Base-by-base conservation (phyloP, 2,888 invertebrate species). In the Dinocampus coccinellae region DNA sequence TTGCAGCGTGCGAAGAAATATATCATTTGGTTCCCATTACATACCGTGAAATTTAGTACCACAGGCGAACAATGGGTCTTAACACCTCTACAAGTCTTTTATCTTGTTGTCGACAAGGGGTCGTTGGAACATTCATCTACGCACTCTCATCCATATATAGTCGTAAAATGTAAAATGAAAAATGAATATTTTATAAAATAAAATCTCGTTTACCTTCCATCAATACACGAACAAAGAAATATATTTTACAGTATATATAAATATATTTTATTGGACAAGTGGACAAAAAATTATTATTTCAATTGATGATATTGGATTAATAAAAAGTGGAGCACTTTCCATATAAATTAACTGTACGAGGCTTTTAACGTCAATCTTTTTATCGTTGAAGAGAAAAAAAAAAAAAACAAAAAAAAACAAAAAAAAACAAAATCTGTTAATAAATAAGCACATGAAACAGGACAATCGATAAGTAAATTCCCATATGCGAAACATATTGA, bases 11-110 rank as follows among this genome's bases (percentile, higher is more conserved):
- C 52, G 53, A 29, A 29, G 63, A 47, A 58, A 58, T 47, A 63
- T 63, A 63, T 63, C 29, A 42, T 57, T 34, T 29, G 53, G 34
- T 36, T 66, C 36, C 65, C 66, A 71, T 66, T 71, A 60, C 61
- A 53, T 20, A 29, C 66, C 20, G 53, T 36, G 33, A 61, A 61
- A 66, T 71, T 71, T 71, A 71, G 53, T 71, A 33, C 71, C 60
- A 22, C 61, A 29, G 11, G 10, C 26, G 65, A 60, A 66, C 71
- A 70, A 70, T 70, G 64, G 42, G 36, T 64, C 39, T 36, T 36
- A 42, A 42, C 42, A 42, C 42, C 42, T n/a, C n/a, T n/a, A 10
- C 42, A 16, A 42, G 42, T 42, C 42, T 3, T 42, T 42, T 42
- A 42, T 42, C 42, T 42, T 42, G n/a, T 42, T n/a, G 42, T 42